phyloP scores from a whole-genome alignment of 1,140 invertebrate species.

The Pentalonia nigronervosa region DNA sequence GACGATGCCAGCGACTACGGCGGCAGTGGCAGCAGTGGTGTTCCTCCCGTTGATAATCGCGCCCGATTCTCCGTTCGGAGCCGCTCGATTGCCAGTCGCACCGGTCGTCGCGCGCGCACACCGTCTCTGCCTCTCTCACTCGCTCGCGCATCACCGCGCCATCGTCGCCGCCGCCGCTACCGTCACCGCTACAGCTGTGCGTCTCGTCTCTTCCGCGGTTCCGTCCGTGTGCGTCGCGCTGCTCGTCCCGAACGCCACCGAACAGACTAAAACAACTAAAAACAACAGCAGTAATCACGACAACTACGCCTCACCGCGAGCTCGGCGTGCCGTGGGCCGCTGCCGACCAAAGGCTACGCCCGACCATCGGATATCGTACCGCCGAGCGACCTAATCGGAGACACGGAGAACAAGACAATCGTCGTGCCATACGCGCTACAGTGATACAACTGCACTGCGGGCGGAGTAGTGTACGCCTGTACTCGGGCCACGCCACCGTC shows the following conservation, averaged over 20 bases:
- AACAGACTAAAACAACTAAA: not conserved
- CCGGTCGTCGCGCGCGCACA: constrained; percentile 32
- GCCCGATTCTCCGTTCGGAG: constrained; percentile 35
- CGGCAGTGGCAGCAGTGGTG: not conserved
- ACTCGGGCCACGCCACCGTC: not conserved
- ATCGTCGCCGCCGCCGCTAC: not conserved
- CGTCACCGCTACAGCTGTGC: not conserved
- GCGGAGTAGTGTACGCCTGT: too few relatives aligned
- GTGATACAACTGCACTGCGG: too few relatives aligned
- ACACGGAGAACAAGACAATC: not conserved
- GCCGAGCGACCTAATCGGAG: not conserved
- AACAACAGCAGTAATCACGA: not conserved
- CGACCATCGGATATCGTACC: not conserved
- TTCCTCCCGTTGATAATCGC: constrained; percentile 18
- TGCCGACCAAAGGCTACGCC: not conserved
- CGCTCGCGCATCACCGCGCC: not conserved
- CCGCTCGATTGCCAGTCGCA: constrained; percentile 36
- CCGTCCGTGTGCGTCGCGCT: not conserved
- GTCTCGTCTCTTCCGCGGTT: not conserved
- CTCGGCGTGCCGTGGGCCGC: not conserved
- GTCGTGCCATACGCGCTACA: not conserved
- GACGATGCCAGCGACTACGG: not conserved
- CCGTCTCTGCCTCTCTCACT: not conserved
- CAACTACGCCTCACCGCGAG: not conserved
- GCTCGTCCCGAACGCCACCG: not conserved